Evolutionary conservation across 2,113 vertebrate genomes (phyloP).

Genomic region (Passer domesticus): DNA sequence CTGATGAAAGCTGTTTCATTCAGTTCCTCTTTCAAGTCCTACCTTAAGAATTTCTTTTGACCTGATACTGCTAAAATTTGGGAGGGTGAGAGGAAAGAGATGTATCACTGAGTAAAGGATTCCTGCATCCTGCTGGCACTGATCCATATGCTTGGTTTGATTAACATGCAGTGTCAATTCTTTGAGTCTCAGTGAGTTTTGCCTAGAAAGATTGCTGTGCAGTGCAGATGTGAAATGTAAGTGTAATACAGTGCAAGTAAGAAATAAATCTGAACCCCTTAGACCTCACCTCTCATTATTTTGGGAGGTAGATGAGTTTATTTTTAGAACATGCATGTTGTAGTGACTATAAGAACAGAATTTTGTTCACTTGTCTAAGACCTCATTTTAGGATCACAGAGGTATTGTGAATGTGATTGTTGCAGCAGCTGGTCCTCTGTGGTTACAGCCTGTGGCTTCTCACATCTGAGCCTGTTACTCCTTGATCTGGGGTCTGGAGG

Average conservation of each 20-base stretch:
- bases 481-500: background rate
- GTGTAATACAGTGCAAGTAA: background rate
- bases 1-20: background rate
- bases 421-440: background rate
- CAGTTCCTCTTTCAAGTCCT: background rate
- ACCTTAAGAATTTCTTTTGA: background rate
- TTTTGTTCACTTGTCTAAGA: background rate
- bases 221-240: background rate
- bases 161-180: background rate
- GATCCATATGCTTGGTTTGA: background rate
- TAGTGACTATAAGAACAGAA: background rate
- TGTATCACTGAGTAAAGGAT: background rate
- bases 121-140: fast-evolving
- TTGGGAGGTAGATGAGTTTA: background rate
- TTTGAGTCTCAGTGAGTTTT: background rate
- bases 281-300: background rate
- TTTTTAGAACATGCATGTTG: background rate
- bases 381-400: background rate
- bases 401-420: background rate
- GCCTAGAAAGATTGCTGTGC: background rate
- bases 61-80: background rate
- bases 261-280: background rate
- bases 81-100: background rate
- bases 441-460: background rate
- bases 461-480: background rate